A percentile compares a stretch with the other conserved stretches of the same genome.
phyloP scores from a whole-genome alignment of 1,140 invertebrate species.

The Drosophila rufa region DNA sequence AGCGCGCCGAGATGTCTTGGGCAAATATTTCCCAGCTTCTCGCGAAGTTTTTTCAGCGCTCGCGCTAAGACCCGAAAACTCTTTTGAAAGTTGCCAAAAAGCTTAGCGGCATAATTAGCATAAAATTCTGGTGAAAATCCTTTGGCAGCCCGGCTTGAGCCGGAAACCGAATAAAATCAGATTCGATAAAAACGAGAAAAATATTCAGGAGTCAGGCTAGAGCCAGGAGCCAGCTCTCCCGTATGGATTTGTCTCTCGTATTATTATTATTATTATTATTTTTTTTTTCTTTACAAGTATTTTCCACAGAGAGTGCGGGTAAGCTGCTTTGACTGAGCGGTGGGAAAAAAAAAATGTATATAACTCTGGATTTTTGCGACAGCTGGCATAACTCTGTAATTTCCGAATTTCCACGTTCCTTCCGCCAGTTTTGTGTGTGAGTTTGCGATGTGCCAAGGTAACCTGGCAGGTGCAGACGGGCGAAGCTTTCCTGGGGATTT shows the following conservation, averaged over 20 bases:
- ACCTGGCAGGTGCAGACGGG: conserved; percentile 70
- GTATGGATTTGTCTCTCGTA: conserved; percentile 33
- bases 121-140: conserved; percentile 72
- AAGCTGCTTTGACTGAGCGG: conserved; percentile 37
- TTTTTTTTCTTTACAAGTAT: conserved; percentile 2
- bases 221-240: conserved; percentile 1
- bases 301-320: neutral
- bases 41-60: conserved; percentile 54
- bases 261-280: conserved; percentile 24
- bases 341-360: conserved; percentile 10
- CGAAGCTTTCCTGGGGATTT: conserved; percentile 69
- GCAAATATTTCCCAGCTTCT: conserved; percentile 43
- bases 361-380: conserved; percentile 51
- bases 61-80: conserved; percentile 55
- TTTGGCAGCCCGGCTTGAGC: conserved; percentile 28
- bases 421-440: conserved; percentile 30
- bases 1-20: conserved; percentile 46
- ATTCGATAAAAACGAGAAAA: conserved; percentile 47
- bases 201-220: neutral
- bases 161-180: conserved; percentile 44
- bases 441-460: conserved; percentile 26
- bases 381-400: conserved; percentile 80
- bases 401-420: conserved; percentile 64
- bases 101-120: conserved; percentile 76
- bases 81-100: conserved; percentile 71